Percentiles rank a stretch among this genome's conserved stretches.
Evolutionary conservation across 2,797 vertebrate species (phyloP).

Genomic region (Tragopan temminckii): DNA sequence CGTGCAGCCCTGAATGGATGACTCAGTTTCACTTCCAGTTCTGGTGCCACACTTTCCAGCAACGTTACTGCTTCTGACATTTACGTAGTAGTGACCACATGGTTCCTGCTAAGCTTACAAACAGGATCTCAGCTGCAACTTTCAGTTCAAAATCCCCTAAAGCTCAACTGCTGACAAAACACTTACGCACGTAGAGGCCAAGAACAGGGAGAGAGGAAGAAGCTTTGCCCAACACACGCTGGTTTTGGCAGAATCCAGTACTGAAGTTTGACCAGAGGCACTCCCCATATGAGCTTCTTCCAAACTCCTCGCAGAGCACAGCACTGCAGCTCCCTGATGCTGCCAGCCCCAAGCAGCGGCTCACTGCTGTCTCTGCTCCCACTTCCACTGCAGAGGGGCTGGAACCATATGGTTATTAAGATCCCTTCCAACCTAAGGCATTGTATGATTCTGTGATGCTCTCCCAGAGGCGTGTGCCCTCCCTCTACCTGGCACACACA

Average conservation of each 20-base stretch:
- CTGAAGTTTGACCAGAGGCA: neutral
- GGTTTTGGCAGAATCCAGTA: neutral
- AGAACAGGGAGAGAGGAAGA: neutral
- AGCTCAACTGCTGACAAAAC: neutral
- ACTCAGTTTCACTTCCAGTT: neutral
- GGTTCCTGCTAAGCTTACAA: neutral
- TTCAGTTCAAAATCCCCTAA: neutral
- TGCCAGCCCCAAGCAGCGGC: neutral
- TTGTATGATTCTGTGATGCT: neutral
- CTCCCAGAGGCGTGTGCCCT: neutral
- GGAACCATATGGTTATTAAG: neutral
- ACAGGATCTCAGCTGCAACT: neutral
- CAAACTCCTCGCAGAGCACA: neutral
- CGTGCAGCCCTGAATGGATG: rapidly evolving
- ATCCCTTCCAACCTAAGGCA: neutral
- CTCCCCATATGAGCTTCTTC: neutral
- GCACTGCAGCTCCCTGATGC: neutral
- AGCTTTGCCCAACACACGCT: neutral
- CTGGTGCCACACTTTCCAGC: neutral
- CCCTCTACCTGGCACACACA: neutral
- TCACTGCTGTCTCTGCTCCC: rapidly evolving
- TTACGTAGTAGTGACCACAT: rapidly evolving
- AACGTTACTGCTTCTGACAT: neutral
- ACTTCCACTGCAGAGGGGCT: neutral
- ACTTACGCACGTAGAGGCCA: neutral